A percentile compares a stretch with the other conserved stretches of the same genome.
Evolutionary conservation across 1,140 invertebrate species (phyloP).

Genomic region (Lucilia cuprina): DNA sequence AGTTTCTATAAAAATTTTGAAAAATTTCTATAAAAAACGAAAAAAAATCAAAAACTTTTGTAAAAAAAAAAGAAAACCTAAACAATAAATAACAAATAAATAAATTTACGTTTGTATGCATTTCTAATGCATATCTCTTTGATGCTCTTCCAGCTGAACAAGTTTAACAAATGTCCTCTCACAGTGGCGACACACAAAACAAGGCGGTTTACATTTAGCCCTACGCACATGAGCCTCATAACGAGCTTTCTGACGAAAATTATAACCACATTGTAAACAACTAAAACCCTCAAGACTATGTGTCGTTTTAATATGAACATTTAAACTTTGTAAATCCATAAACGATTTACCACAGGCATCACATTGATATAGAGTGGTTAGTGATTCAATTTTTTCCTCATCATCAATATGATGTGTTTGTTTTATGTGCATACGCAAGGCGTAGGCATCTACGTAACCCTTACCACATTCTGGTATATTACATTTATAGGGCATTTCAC

Average conservation of each 20-base stretch:
- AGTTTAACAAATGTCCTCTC: constrained; percentile 18
- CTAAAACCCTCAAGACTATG: not conserved
- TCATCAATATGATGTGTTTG: constrained; percentile 13
- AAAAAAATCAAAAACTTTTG: no score
- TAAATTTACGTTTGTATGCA: not conserved
- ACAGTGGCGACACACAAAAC: not conserved
- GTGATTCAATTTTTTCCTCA: not conserved
- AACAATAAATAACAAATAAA: not conserved
- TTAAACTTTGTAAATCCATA: not conserved
- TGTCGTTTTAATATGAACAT: not conserved
- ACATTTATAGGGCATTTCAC: constrained; percentile 16
- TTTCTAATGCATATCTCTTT: not conserved
- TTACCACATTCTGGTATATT: not conserved
- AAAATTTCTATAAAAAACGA: no score
- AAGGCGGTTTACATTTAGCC: not conserved
- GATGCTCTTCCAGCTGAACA: constrained; percentile 2
- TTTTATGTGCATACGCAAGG: constrained; percentile 5
- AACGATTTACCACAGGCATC: not conserved
- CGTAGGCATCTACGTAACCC: not conserved
- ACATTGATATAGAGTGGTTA: not conserved
- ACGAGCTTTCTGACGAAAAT: not conserved
- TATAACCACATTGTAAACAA: not conserved
- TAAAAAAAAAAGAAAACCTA: not conserved
- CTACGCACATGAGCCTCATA: not conserved
- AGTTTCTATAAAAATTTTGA: no score